Evolutionary conservation across 2,888 invertebrate species (phyloP).

Genomic region (Disparrhopalites patrizii): DNA sequence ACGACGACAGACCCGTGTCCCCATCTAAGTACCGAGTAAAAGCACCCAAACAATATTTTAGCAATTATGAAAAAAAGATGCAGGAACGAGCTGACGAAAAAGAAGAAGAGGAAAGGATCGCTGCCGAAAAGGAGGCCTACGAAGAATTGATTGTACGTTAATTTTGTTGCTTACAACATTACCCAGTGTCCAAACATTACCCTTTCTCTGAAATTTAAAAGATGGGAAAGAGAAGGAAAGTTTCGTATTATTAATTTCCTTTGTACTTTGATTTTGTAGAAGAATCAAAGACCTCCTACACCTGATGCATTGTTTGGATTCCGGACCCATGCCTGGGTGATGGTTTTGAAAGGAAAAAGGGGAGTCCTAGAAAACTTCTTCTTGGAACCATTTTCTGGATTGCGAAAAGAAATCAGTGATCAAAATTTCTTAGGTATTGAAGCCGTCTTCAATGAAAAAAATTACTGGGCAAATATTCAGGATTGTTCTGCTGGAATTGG

Average conservation of each 20-base stretch:
- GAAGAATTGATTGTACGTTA: too few species aligned
- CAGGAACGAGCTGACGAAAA: conserved; percentile 25
- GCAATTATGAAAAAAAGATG: conserved; percentile 26
- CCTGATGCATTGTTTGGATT: conserved; percentile 53
- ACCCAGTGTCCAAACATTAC: neutral
- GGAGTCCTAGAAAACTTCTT: conserved; percentile 67
- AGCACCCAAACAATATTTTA: conserved; percentile 28
- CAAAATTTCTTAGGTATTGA: conserved; percentile 71
- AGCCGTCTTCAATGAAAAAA: conserved; percentile 77
- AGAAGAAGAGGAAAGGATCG: conserved; percentile 23
- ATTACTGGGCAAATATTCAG: conserved; percentile 65
- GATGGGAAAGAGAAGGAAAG: neutral
- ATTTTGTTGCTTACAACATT: too few species aligned
- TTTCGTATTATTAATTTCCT: too few species aligned
- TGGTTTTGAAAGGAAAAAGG: conserved; percentile 62
- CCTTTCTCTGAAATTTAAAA: neutral
- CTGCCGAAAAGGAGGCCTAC: conserved; percentile 22
- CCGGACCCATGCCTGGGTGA: conserved; percentile 79
- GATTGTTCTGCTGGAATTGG: conserved; percentile 32
- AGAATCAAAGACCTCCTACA: conserved; percentile 20
- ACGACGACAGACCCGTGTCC: conserved; percentile 29
- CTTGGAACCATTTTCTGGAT: conserved; percentile 79
- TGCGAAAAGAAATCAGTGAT: conserved; percentile 58
- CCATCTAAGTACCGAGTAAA: conserved; percentile 42
- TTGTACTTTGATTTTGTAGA: conserved; percentile 5